Base-by-base conservation (phyloP, 2,797 vertebrate species). In the Craterocephalus amniculus region DNA sequence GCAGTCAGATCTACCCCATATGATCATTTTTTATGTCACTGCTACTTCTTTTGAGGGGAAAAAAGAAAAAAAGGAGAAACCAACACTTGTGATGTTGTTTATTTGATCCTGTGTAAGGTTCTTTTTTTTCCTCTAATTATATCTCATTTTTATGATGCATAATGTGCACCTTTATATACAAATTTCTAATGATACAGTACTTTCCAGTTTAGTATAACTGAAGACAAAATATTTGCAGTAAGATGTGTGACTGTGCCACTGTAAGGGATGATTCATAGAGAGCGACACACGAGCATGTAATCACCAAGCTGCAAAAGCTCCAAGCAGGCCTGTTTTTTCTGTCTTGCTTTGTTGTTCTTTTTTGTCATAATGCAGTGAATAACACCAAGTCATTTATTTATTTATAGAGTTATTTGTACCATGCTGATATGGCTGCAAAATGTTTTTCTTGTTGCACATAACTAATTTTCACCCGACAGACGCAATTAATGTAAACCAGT, bases 401-500 rank as follows among this genome's bases (percentile, higher is more conserved):
- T 54, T 54, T 52, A 63, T 31, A 59, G 13, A 18, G 24, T 68
- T 4, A 59, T 36, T 29, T 54, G 16, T 55, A 32, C 18, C 48
- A 14, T 4, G 18, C 18, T 65, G 43, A 36, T 58, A 49, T 29
- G 40, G 4, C 51, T 11, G 24, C 22, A 49, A 63, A 43, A 40
- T 65, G 60, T 51, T 58, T 62, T 78, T 8, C 61, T 32, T 58
- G 18, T 49, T 51, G 22, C 38, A 75, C 48, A 72, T 73, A 79
- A 59, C 18, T 27, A 45, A 65, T 49, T 73, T 58, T 72, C 54
- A 62, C 32, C 34, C 65, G 36, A 79, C 57, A 72, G 45, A 80
- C 62, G 76, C 54, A 86, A 77, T 83, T 57, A 82, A 64, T 78
- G 58, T 36, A 64, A 58, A 77, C 13, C 43, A 69, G 49, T 68